These are phyloP conservation scores for Drosophila leontia DNA, from an alignment of 1,140 invertebrate genomes.

Conservation along the genomic window DNA sequence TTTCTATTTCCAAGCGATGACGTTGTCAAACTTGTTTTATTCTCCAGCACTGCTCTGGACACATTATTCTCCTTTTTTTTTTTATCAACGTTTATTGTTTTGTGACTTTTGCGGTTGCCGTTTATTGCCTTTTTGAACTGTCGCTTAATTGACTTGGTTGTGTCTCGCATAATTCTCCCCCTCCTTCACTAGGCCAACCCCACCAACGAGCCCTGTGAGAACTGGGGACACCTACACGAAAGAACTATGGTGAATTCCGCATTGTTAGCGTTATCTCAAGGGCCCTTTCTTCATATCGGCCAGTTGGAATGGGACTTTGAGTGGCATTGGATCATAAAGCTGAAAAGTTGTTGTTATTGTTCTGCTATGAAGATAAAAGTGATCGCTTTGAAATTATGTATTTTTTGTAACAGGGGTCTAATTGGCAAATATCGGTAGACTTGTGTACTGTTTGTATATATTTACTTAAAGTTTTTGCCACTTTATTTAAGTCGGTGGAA, in stretches of 20 bases:
- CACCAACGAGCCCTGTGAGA: constrained; percentile 20
- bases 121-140: constrained; percentile 74
- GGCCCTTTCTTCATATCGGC: constrained; percentile 22
- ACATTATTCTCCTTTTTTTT: constrained; percentile 34
- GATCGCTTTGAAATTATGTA: constrained; percentile 24
- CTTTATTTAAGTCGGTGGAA: not conserved
- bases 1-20: constrained; percentile 57
- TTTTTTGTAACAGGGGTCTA: not conserved
- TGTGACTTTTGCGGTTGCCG: constrained; percentile 69
- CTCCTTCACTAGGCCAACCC: not conserved
- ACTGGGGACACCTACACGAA: constrained; percentile 32
- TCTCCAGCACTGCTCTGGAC: constrained; percentile 16
- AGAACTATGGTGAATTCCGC: not conserved
- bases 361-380: constrained; percentile 19
- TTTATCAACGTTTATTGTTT: constrained; percentile 82
- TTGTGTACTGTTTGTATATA: constrained; percentile 2
- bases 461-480: not conserved
- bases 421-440: constrained; percentile 14
- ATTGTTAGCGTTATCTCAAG: constrained; percentile 36
- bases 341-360: constrained; percentile 2
- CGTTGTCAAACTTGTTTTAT: constrained; percentile 74
- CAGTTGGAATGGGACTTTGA: constrained; percentile 18
- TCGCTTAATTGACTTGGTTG: constrained; percentile 77
- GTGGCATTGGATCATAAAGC: constrained; percentile 45
- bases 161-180: constrained; percentile 20